Evolutionary conservation across 2,888 invertebrate species (phyloP), one percentile per base, ranked within the genome.

Genomic region (Vannuccia rotundouncinata): DNA sequence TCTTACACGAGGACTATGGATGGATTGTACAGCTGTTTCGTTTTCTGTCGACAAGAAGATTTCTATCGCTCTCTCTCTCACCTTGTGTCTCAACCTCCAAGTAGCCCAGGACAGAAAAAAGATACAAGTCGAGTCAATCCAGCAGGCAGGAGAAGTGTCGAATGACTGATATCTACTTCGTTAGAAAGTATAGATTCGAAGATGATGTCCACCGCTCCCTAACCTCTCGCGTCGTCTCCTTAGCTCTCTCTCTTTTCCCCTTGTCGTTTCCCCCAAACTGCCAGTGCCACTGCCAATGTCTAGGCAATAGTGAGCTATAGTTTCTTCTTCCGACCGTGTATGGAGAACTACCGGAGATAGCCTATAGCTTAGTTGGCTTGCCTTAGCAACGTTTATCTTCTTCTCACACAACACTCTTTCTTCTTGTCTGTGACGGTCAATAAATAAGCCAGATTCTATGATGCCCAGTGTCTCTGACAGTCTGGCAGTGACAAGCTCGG

Each of bases 151-250:
- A 66, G 66, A 66, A 66, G 66, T 66, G 66, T 66, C 66, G 66
- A 66, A 66, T 66, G 66, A 66, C 10, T 66, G 66, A 66, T 66
- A 66, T 66, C 66, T 66, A 66, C 66, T 27, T 66, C 66, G 66
- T 66, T 66, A 66, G 66, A 66, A 66, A 66, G 66, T 66, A 66
- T 66, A 66, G 66, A 66, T 66, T 66, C 66, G 66, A 66, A 27
- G 66, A 66, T 66, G 66, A 66, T 66, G 66, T 66, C 66, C 66
- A 66, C 66, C 66, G 66, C 66, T 66, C 66, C 66, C 66, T 66
- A 66, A 66, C 66, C 66, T 66, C 66, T 66, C 66, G 10, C 66
- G 13, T 66, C 66, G 66, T 66, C 66, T 66, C 13, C 66, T 66
- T 66, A 22, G 66, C 66, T 66, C 25, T 2, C 22, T 66, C 66